Percentiles rank a stretch among this genome's conserved stretches.
Conservation (phyloP, 2,888 invertebrate species). For the Thyatira batis region DNA sequence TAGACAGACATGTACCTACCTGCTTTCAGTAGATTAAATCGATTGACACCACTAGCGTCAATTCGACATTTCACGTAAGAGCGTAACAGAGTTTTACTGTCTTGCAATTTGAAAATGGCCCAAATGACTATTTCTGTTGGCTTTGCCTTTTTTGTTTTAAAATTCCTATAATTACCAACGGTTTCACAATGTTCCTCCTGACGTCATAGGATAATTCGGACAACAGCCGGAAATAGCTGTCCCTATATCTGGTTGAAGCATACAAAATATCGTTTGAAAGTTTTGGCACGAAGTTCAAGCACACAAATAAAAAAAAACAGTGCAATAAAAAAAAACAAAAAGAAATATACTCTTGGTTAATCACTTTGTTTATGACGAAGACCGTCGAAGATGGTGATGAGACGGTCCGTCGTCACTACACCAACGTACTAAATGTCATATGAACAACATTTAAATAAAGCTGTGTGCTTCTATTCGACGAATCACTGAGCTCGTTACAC, state of each 20-base stretch:
- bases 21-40: no score
- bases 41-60: no score
- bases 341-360: constrained; percentile 36
- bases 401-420: constrained; percentile 30
- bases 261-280: constrained; percentile 44
- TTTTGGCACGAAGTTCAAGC: constrained; percentile 56
- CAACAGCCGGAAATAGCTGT: constrained; percentile 53
- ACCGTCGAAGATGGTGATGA: constrained; percentile 39
- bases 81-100: no score
- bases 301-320: constrained; percentile 42
- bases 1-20: no score
- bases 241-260: constrained; percentile 46
- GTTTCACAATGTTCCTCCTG: no score
- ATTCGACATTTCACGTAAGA: no score
- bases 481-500: neutral
- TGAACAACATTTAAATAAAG: constrained; percentile 4
- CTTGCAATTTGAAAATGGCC: no score
- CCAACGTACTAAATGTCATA: constrained; percentile 5
- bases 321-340: constrained; percentile 39
- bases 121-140: no score
- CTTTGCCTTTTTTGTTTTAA: no score
- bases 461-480: neutral
- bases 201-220: constrained; percentile 31
- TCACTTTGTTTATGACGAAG: constrained; percentile 58
- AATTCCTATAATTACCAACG: no score